phyloP scores from a whole-genome alignment of 2,888 invertebrate species.

The Cheilosia soror region DNA sequence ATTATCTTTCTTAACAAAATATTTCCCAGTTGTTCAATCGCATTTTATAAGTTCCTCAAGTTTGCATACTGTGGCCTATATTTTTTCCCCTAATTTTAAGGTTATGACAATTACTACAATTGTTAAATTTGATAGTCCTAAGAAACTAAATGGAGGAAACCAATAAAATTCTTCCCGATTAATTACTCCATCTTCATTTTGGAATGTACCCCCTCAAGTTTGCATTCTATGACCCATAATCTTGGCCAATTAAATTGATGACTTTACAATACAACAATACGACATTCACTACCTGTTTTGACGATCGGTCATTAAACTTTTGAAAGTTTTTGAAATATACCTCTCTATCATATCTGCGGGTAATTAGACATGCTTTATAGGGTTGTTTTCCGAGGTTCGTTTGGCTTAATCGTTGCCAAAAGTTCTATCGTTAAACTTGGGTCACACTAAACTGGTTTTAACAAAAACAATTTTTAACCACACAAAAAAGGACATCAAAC shows the following conservation, averaged over 20 bases:
- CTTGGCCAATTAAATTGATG: too few species aligned
- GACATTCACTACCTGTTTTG: neutral
- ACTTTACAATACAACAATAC: too few species aligned
- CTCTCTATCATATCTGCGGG: conserved; percentile 23
- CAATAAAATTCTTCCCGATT: too few species aligned
- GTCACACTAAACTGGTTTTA: conserved; percentile 17
- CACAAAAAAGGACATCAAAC: conserved; percentile 56
- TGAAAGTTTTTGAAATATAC: neutral
- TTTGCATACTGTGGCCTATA: neutral
- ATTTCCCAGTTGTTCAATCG: neutral
- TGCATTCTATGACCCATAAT: too few species aligned
- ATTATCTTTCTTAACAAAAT: neutral
- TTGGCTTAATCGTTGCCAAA: conserved; percentile 54
- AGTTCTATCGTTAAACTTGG: conserved; percentile 58
- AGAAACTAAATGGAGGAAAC: too few species aligned
- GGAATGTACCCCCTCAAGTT: too few species aligned
- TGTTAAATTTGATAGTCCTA: too few species aligned
- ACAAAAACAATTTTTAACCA: neutral
- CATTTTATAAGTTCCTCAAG: neutral
- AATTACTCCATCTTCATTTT: too few species aligned
- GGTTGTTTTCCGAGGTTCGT: conserved; percentile 18
- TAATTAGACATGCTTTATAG: conserved; percentile 37
- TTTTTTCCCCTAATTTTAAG: neutral
- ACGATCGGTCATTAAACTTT: neutral
- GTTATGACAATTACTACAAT: too few species aligned